These are phyloP conservation scores for Heliconius congener DNA, from an alignment of 1,140 invertebrate species.

Conservation along the genomic window DNA sequence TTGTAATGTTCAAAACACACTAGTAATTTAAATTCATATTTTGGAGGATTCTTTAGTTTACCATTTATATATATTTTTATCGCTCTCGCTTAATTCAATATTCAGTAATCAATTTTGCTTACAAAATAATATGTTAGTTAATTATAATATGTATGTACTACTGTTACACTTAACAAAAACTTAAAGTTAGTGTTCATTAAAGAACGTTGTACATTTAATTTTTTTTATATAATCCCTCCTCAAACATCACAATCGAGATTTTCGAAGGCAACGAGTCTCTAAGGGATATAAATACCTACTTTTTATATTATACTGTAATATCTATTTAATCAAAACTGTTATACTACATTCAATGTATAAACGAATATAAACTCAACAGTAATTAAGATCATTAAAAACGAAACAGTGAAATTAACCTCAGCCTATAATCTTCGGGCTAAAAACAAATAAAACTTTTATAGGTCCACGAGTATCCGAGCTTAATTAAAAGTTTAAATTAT, in stretches of 20 bases:
- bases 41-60: not conserved
- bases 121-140: not conserved
- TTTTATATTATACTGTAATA: not conserved
- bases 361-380: slow-evolving; percentile 1
- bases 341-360: not conserved
- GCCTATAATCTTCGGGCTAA: slow-evolving; percentile 6
- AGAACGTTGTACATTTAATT: not conserved
- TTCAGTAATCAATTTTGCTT: not conserved
- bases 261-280: slow-evolving; percentile 48
- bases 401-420: slow-evolving; percentile 2
- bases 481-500: slow-evolving; percentile 31
- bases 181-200: not conserved
- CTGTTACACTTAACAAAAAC: not conserved
- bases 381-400: slow-evolving; percentile 2
- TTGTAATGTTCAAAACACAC: too few relatives aligned
- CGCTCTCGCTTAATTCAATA: slow-evolving; percentile 5
- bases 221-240: slow-evolving; percentile 54
- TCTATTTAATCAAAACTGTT: not conserved
- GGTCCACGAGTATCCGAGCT: slow-evolving; percentile 11
- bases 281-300: slow-evolving; percentile 44
- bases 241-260: slow-evolving; percentile 48
- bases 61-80: too few relatives aligned
- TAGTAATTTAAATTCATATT: too few relatives aligned
- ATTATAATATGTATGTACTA: not conserved
- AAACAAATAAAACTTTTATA: slow-evolving; percentile 21